Evolutionary conservation across 2,113 vertebrate genomes (phyloP).

Genomic region (Heterocephalus glaber): DNA sequence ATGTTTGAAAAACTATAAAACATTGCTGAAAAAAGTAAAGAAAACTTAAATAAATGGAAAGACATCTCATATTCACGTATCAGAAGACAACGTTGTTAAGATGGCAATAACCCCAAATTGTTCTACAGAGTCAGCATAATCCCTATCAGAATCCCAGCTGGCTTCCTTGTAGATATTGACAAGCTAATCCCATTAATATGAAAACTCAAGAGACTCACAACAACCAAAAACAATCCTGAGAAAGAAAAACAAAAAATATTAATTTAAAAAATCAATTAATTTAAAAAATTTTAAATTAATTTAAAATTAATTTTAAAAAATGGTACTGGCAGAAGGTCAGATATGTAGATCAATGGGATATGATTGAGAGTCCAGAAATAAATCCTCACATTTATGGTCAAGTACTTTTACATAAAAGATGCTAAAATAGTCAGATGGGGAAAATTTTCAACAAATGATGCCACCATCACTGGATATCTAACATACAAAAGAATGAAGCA

Average conservation of each 20-base stretch:
- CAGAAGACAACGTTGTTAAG: not conserved
- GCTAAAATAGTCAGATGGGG: not conserved
- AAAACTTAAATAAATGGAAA: slow-evolving; percentile 22
- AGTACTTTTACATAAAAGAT: slow-evolving; percentile 18
- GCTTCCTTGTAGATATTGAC: not conserved
- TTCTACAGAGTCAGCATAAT: not conserved
- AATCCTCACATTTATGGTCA: not conserved
- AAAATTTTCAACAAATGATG: not conserved
- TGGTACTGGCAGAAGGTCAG: not conserved
- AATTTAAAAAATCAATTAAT: not conserved
- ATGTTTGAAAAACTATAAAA: not conserved
- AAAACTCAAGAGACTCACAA: not conserved
- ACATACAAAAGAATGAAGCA: not conserved
- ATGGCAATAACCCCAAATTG: not conserved
- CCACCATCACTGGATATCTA: not conserved
- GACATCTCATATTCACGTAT: not conserved
- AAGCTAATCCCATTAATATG: not conserved
- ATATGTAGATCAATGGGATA: not conserved
- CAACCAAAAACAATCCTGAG: not conserved
- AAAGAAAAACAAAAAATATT: not conserved
- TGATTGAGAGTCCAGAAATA: slow-evolving; percentile 24
- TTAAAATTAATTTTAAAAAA: not conserved
- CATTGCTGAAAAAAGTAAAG: not conserved
- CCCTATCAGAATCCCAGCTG: not conserved
- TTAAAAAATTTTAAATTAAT: not conserved